Evolutionary conservation across 2,797 vertebrate species (phyloP).

Genomic region (Pseudomugil tenellus): DNA sequence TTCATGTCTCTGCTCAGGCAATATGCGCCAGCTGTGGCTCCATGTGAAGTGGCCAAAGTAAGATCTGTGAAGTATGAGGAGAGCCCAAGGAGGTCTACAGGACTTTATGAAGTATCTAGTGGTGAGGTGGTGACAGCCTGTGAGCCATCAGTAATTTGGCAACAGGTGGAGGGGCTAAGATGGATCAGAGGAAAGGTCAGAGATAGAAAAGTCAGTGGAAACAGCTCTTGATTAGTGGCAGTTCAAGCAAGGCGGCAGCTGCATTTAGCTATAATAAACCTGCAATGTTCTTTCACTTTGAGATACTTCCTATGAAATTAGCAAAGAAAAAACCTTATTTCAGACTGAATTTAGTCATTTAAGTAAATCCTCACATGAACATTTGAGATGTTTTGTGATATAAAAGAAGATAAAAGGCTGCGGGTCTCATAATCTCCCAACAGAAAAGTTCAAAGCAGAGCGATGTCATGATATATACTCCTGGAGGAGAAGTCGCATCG

Average conservation of each 20-base stretch:
- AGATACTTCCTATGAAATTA: not conserved
- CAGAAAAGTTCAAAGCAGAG: not conserved
- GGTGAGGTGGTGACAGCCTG: slow-evolving; percentile 54
- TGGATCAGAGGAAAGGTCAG: slow-evolving; percentile 71
- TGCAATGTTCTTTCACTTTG: slow-evolving; percentile 26
- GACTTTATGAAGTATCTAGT: slow-evolving; percentile 44
- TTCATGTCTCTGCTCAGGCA: slow-evolving; percentile 21
- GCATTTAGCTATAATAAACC: slow-evolving; percentile 32
- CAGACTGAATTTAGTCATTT: not conserved
- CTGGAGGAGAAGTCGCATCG: not conserved
- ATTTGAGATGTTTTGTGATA: not conserved
- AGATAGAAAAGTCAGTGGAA: slow-evolving; percentile 62
- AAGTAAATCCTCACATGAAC: not conserved
- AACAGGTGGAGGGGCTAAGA: slow-evolving; percentile 73
- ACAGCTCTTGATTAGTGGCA: slow-evolving; percentile 59
- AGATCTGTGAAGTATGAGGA: slow-evolving; percentile 29
- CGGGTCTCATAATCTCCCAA: not conserved
- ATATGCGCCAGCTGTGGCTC: not conserved
- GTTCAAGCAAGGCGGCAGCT: slow-evolving; percentile 38
- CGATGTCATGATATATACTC: not conserved
- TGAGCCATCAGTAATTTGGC: slow-evolving; percentile 72
- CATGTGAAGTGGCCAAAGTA: not conserved
- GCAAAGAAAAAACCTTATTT: too few relatives aligned
- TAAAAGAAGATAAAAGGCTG: not conserved
- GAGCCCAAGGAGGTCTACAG: slow-evolving; percentile 36